These are phyloP conservation scores for Tenthredo notha DNA, from an alignment of 2,888 invertebrate species.

Conservation along the genomic window DNA sequence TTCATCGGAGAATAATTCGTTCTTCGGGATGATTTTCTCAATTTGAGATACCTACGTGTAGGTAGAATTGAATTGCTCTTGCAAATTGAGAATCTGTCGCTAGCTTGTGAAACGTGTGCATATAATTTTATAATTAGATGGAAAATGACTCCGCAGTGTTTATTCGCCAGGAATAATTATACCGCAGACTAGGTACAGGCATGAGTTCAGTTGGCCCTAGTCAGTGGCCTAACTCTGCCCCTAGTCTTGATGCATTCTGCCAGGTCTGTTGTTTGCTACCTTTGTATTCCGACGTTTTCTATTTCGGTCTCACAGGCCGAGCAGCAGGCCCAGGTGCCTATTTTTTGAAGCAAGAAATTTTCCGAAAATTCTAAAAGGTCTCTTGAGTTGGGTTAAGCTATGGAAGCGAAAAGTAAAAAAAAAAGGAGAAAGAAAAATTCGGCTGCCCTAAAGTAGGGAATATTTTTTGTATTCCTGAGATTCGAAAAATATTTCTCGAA, in stretches of 20 bases:
- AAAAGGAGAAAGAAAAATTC: no score
- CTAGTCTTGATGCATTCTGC: constrained; percentile 8
- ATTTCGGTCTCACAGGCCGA: constrained; percentile 29
- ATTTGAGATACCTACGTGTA: no score
- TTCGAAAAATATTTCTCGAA: neutral
- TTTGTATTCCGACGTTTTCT: constrained; percentile 36
- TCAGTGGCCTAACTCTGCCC: constrained; percentile 19
- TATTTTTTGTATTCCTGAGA: neutral
- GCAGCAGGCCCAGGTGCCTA: constrained; percentile 20
- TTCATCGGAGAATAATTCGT: no score
- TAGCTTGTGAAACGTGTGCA: neutral
- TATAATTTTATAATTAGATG: neutral
- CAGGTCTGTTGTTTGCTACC: constrained; percentile 28
- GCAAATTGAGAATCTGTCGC: neutral
- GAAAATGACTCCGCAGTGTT: neutral
- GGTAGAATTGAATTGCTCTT: no score
- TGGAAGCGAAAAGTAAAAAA: neutral
- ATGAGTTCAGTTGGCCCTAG: constrained; percentile 29
- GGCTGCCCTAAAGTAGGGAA: neutral
- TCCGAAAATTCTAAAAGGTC: neutral
- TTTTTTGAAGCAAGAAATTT: constrained; percentile 11
- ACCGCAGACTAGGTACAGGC: neutral
- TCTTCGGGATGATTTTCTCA: no score
- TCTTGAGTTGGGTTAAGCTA: neutral
- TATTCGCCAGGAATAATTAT: constrained; percentile 14